Evolutionary conservation across 2,888 invertebrate species (phyloP), one percentile per base, ranked within the genome.

Genomic region (Rhagophthalmus giganteus): DNA sequence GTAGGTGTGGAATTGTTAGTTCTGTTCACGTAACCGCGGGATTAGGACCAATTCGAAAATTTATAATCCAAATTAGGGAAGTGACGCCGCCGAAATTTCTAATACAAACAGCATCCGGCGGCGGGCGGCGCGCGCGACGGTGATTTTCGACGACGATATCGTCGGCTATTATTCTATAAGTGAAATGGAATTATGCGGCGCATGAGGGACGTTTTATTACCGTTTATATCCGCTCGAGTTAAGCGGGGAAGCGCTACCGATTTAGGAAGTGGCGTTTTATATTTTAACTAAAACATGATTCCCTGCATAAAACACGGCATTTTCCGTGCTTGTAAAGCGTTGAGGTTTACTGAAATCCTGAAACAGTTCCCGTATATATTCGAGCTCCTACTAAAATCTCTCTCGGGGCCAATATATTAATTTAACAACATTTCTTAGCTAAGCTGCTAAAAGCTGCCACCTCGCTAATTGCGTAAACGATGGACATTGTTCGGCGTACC

Each of bases 391-490:
- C 55, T 55, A 55, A 55, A 51, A 44, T 28, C 35, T 51, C 55
- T 51, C 47, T 34, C 20, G 50, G 49, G 55, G 51, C 51, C 39
- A 35, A 55, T 55, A 55, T 51, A 55, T 55, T 55, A 55, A 55
- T 55, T 55, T 55, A 55, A 48, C 50, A 54, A 50, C 47, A 45
- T 55, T 55, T 47, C 55, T 55, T 55, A 55, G 48, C 55, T 51
- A 41, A 51, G 48, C 47, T 55, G 58, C 59, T 58, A 54, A 59
- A 61, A 59, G 59, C 61, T 59, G 57, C 57, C 57, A 44, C 54
- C 40, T 28, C 48, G 57, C 51, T 61, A 61, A 61, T 61, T 61
- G 61, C 58, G 51, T 60, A 55, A 60, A 50, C 57, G 58, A 60
- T 60, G 53, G 60, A 47, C 57, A 55, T 39, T 50, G 53, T 55